Evolutionary conservation across 92 coral and sea anemone species (phyloP), one percentile per base, ranked within the genome.

Genomic region (Muricea muricata): DNA sequence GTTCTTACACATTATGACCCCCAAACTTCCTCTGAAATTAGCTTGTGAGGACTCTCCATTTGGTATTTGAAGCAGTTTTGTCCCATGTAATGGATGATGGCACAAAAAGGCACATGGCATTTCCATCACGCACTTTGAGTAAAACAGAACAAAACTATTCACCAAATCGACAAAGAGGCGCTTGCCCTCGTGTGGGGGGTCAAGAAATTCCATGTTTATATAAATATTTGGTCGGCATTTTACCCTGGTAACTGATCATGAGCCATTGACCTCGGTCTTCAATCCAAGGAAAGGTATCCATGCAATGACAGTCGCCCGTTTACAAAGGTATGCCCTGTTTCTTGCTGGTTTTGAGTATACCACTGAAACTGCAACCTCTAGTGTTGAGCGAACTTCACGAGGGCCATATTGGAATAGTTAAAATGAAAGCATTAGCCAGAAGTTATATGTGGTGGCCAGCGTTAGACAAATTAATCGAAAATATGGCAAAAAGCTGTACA

Each of bases 381-480:
- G 74, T 86, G 32, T 41, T 85, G 60, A 57, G 73, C 10, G 84
- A 73, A 55, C 78, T 87, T 18, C 87, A 87, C 17, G 77, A 73
- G 21, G 21, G 84, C 34, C 87, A 87, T 73, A 46, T 86, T 14
- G 86, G 86, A 30, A 70, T 79, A 15, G 81, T 81, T 3, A 86
- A 80, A 18, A 79, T 86, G 86, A 80, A 87, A 23, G 85, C 89
- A 13, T 35, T 87, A 9, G 84, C 87, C 17, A 81, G 90, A 70
- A 81, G 87, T 54, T 74, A 81, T 50, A 75, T 74, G 18, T 58
- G 74, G 84, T 80, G 35, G 39, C 58, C 35, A 18, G 15, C 11
- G 23, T 61, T 80, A 1, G 40, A 65, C 75, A 20, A 80, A 0
- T 34, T 14, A n/a, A 34, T 80, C 65, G 85, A 80, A 29, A 23